Evolutionary conservation across 1,140 invertebrate genomes (phyloP), one percentile per base, ranked within the genome.

Genomic region (Orchestia grillus): DNA sequence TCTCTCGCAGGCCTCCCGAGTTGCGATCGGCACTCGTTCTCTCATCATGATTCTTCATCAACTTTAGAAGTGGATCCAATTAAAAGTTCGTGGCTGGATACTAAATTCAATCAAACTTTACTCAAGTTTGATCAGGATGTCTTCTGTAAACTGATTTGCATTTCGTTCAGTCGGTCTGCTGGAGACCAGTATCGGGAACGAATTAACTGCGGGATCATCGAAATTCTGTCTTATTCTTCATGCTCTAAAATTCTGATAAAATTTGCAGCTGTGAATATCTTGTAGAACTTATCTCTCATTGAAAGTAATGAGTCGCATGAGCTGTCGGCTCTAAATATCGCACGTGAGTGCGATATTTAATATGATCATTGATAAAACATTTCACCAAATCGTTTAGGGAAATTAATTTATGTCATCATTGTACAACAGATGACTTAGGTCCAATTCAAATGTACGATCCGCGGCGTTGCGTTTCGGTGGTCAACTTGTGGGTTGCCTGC

Each of bases 81-180:
- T 90, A 90, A 90, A 90, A 90, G 88, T 90, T 90, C 41, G n/a
- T 90, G 88, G 41, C 88, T 90, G 43, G 88, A 90, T 90, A 41
- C 88, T 90, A 90, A 90, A 90, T 90, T 44, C 88, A 90, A 90
- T 90, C 88, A 90, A 90, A 90, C 88, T 90, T 90, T 90, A 90
- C 88, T 90, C 88, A 90, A 90, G 88, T 90, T 90, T 41, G 88
- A 90, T 41, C 88, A 42, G n/a, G 88, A 90, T 90, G 88, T 90
- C 88, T 90, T 90, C 88, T 42, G 41, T 90, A 90, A 90, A 90
- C 88, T 90, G 88, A 90, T 90, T 90, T 90, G 88, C 88, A 90
- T 90, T 90, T 42, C 41, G 36, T 90, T 90, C n/a, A 41, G 88
- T 90, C 88, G 62, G 62, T 77, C 62, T 77, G 62, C 1, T 77